Evolutionary conservation across 92 coral and sea anemone genomes (phyloP).

Genomic region (Zoanthus gigantus): DNA sequence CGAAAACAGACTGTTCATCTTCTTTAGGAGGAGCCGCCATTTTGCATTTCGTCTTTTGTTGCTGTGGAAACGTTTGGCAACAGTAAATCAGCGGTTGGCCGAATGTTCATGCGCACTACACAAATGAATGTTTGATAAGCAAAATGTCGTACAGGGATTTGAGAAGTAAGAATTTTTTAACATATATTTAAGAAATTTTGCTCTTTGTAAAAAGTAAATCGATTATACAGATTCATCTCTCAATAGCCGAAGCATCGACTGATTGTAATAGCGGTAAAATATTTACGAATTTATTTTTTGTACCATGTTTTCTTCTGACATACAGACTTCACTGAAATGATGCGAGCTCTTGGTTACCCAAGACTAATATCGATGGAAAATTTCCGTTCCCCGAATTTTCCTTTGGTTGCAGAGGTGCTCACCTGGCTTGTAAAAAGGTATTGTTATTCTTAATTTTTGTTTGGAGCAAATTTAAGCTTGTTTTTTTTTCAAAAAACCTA

Average conservation of each 20-base stretch:
- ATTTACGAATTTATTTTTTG: constrained; percentile 4
- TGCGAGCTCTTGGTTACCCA: constrained; percentile 98
- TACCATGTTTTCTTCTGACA: constrained; percentile 27
- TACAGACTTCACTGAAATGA: constrained; percentile 98
- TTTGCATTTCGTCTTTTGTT: constrained; percentile 39
- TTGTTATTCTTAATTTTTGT: not conserved
- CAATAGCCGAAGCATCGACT: not conserved
- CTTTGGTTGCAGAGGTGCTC: constrained; percentile 96
- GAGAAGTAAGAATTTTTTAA: constrained; percentile 81
- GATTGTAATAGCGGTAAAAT: not conserved
- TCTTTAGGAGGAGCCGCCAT: constrained; percentile 92
- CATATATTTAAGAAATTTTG: not conserved
- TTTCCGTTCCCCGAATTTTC: constrained; percentile 96
- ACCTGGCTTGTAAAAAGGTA: constrained; percentile 98
- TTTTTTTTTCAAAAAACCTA: too few species aligned
- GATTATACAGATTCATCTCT: not conserved
- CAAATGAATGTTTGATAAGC: constrained; percentile 18
- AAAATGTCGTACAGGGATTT: constrained; percentile 98
- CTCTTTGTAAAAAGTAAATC: not conserved
- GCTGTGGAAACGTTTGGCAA: constrained; percentile 70
- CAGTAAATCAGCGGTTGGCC: constrained; percentile 76
- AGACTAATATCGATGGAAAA: constrained; percentile 99
- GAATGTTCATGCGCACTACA: constrained; percentile 77
- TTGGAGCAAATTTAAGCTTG: not conserved
- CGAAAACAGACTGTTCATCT: constrained; percentile 82